Base-by-base conservation (phyloP, 2,888 invertebrate genomes). In the Oscheius myriophilus region DNA sequence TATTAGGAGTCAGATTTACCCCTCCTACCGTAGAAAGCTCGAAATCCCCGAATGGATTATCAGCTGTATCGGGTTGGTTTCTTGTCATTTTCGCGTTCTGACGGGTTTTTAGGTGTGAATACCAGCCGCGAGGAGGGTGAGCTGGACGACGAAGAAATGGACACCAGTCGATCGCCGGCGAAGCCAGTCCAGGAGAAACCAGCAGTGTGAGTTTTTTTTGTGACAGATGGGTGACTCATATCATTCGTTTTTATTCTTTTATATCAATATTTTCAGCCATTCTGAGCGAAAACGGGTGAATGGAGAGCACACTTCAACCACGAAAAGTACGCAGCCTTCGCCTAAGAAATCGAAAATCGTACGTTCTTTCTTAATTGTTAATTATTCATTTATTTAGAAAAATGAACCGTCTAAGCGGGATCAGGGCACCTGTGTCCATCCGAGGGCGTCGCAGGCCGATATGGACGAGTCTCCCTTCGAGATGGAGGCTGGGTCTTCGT, bases 121-220 rank as follows among this genome's bases (percentile, higher is more conserved):
- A 61, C 49, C 18, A 61, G 26, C 39, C 45, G 46, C 18, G 61
- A 61, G 21, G 61, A 61, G 33, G 61, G 61, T 1, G 61, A 61
- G 18, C 18, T 61, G 18, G 61, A 61, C 7, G 66, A 66, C 49
- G 66, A 66, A n/a, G 66, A 66, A 7, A 66, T 66, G 66, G 66
- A 61, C 26, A 61, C 61, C 9, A 33, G 33, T 9, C 23, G 18
- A 12, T 57, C 21, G n/a, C 57, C 16, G 43, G 25, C 41, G 21
- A 57, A 57, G 16, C 21, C 26, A 25, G 33, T 21, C 58, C 43
- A 58, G 43, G 41, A 58, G 43, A 42, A 23, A 21, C 23, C 42
- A 42, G 58, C n/a, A 25, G n/a, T 26, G 39, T 39, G 26, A 54
- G 26, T 54, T 52, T 16, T 6, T 33, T 33, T 33, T 33, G 33